Evolutionary conservation across 2,113 vertebrate genomes (phyloP).

Genomic region (Peromyscus leucopus): DNA sequence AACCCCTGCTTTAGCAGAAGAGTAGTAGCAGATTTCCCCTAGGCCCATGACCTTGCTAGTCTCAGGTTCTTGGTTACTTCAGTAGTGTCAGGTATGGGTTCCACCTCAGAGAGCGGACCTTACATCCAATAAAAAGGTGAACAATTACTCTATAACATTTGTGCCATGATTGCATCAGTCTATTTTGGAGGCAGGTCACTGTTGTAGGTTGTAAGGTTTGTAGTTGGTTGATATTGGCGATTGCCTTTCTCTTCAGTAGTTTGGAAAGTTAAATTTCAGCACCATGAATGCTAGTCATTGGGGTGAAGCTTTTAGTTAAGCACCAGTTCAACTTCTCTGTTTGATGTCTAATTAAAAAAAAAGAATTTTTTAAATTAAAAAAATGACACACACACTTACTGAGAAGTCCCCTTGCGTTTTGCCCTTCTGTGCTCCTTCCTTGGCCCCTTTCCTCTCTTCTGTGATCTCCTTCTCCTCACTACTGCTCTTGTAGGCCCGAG

Average conservation of each 20-base stretch:
- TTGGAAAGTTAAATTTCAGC: neutral
- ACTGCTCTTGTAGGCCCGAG: neutral
- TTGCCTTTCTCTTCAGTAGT: too few species aligned
- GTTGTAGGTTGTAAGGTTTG: neutral
- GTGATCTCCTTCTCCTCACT: neutral
- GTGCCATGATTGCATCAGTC: neutral
- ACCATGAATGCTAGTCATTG: neutral
- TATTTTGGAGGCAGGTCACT: neutral
- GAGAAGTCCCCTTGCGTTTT: too few species aligned
- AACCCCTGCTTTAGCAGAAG: neutral
- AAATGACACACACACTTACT: neutral
- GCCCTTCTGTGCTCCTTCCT: neutral
- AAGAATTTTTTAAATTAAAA: neutral
- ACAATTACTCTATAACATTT: neutral
- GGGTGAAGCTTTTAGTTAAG: neutral
- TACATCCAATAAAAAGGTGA: neutral
- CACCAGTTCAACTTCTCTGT: neutral
- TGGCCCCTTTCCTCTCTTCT: fast-evolving
- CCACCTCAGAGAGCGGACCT: neutral
- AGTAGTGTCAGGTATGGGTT: neutral
- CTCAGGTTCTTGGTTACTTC: neutral
- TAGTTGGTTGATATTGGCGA: neutral
- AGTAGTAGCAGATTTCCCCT: too few species aligned
- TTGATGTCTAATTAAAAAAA: neutral
- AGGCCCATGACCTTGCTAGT: neutral